Conservation (phyloP, 2,113 vertebrate genomes). For the Triplophysa rosa region DNA sequence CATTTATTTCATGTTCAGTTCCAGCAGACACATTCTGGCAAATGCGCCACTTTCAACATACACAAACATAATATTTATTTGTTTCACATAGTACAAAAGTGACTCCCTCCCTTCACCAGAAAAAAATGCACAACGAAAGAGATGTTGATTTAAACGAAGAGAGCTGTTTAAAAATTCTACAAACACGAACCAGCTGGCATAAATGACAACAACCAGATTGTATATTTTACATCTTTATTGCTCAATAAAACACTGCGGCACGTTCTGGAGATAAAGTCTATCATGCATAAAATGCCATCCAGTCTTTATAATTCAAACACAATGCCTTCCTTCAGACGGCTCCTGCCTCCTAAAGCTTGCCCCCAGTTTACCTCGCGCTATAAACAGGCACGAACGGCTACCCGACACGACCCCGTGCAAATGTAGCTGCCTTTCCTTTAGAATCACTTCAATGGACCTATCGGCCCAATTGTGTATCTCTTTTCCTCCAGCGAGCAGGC, state of each 20-base stretch:
- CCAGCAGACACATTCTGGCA: background rate
- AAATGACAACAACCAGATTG: background rate
- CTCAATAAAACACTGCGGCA: conserved; percentile 20
- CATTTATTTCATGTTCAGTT: background rate
- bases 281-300: conserved; percentile 12
- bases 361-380: background rate
- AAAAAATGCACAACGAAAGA: background rate
- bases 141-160: background rate
- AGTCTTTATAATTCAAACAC: conserved; percentile 16
- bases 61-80: conserved; percentile 6
- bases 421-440: conserved; percentile 65
- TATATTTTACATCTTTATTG: conserved; percentile 28
- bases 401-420: conserved; percentile 57
- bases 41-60: background rate
- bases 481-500: conserved; percentile 61
- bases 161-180: background rate
- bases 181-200: conserved; percentile 4
- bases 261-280: background rate
- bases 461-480: conserved; percentile 35
- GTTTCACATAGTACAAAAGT: background rate
- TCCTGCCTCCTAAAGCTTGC: background rate
- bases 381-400: conserved; percentile 54
- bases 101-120: background rate
- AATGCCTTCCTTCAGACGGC: background rate
- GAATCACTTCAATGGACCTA: conserved; percentile 70